Evolutionary conservation across 2,888 invertebrate genomes (phyloP).

Genomic region (Cremastinae sp.): DNA sequence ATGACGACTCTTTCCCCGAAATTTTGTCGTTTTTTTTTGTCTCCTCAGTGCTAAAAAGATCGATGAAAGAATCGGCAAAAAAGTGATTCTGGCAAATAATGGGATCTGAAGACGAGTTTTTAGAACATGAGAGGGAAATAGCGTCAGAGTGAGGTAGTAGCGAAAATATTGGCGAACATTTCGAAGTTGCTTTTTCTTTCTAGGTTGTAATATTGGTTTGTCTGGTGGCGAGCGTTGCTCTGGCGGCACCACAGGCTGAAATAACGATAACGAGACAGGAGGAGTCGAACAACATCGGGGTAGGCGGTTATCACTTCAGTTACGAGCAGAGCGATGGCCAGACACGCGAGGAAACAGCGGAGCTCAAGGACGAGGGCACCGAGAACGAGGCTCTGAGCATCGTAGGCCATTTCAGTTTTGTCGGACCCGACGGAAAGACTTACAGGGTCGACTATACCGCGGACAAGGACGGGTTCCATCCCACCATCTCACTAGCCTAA

Average conservation of each 20-base stretch:
- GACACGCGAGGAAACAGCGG: conserved; percentile 78
- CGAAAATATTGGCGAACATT: not conserved
- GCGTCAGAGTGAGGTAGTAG: too few species aligned
- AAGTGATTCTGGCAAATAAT: too few species aligned
- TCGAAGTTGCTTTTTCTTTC: conserved; percentile 24
- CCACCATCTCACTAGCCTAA: conserved; percentile 74
- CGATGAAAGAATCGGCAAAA: too few species aligned
- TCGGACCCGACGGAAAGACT: conserved; percentile 76
- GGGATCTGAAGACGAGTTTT: too few species aligned
- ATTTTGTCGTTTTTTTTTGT: too few species aligned
- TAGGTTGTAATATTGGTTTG: conserved; percentile 55
- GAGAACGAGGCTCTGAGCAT: conserved; percentile 76
- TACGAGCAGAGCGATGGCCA: conserved; percentile 79
- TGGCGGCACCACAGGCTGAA: conserved; percentile 75
- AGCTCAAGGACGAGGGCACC: conserved; percentile 76
- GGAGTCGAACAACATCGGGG: conserved; percentile 78
- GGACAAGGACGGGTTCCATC: conserved; percentile 78
- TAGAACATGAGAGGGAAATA: too few species aligned
- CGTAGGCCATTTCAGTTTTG: conserved; percentile 75
- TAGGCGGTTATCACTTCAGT: conserved; percentile 77
- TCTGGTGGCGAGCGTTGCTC: conserved; percentile 66
- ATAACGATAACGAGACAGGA: conserved; percentile 77
- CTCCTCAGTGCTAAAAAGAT: too few species aligned
- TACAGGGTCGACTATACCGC: conserved; percentile 78
- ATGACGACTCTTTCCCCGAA: too few species aligned